Base-by-base conservation (phyloP, 2,113 vertebrate species). In the Xenus cinereus region DNA sequence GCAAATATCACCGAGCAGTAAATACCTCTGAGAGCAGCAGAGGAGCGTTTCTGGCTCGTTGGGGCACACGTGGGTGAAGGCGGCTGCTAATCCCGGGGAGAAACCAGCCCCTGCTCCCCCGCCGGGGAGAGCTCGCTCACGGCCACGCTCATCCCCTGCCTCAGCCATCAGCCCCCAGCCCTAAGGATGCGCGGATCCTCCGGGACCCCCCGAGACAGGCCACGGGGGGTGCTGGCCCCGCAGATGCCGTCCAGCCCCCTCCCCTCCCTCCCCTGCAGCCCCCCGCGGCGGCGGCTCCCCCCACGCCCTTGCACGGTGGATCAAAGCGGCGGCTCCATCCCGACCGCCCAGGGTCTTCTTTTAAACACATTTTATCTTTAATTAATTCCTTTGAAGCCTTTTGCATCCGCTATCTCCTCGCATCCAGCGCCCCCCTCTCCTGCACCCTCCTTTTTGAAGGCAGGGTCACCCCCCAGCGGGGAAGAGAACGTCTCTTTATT, bases 321-420 rank as follows among this genome's bases (percentile, higher is more conserved):
- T 95, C 96, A 94, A 97, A 95, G 84, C 60, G 6, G 54, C 5
- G 0, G 74, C 91, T 87, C 84, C 54, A 20, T 67, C 68, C 87
- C 63, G 2, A 53, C 54, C 39, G 54, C 94, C 87, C 93, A 77
- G 67, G 63, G 71, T 90, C 82, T 84, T 75, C 68, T 97, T 82
- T 75, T 72, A 91, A 96, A 89, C 54, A 30, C 90, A 82, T 94
- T 91, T 93, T 80, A 94, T 91, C 91, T 95, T 91, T 96, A 94
- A 97, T 95, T 93, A 94, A 95, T 97, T 95, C 94, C 81, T 95
- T 95, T 96, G 95, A 97, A 95, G 94, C 91, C 71, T 95, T 80
- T 64, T 28, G 66, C 91, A 77, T 39, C 30, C 2, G 9, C 81
- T 69, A 74, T 83, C 94, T 80, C 87, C 51, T 43, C 1, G 10